A percentile compares a stretch with the other conserved stretches of the same genome.
phyloP scores from a whole-genome alignment of 2,797 vertebrate species.

The Siniperca obscura region DNA sequence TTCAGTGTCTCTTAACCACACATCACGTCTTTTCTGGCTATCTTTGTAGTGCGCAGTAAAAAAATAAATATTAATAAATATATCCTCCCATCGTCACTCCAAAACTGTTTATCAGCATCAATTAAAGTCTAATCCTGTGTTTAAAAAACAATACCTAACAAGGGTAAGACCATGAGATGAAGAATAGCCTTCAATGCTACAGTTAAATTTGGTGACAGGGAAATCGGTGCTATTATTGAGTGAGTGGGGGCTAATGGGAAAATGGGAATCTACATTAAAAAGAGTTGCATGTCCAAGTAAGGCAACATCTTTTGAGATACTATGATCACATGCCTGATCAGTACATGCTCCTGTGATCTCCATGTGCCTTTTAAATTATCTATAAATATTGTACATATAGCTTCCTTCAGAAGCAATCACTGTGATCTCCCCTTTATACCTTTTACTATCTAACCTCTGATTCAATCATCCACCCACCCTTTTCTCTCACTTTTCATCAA shows the following conservation, averaged over 20 bases:
- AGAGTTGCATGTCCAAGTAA: neutral
- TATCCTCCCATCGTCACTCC: neutral
- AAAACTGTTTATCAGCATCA: slow-evolving; percentile 52
- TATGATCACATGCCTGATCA: neutral
- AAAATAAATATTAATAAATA: neutral
- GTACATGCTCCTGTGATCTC: neutral
- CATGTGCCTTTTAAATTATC: neutral
- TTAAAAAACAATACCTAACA: slow-evolving; percentile 20
- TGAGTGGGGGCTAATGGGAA: neutral
- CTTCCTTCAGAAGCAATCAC: neutral
- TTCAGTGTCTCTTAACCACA: neutral
- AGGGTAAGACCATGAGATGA: neutral
- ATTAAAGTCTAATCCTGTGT: slow-evolving; percentile 47
- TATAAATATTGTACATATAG: neutral
- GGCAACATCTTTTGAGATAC: neutral
- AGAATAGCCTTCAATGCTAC: neutral
- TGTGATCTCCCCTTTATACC: neutral
- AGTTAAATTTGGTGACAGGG: slow-evolving; percentile 2
- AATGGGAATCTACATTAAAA: neutral
- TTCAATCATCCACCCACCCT: neutral
- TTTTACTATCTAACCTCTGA: neutral
- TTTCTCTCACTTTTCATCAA: slow-evolving; percentile 1
- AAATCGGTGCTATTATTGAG: neutral
- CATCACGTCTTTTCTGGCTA: neutral
- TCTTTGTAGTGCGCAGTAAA: neutral